Evolutionary conservation across 2,113 vertebrate species (phyloP).

Genomic region (Macaca fascicularis): DNA sequence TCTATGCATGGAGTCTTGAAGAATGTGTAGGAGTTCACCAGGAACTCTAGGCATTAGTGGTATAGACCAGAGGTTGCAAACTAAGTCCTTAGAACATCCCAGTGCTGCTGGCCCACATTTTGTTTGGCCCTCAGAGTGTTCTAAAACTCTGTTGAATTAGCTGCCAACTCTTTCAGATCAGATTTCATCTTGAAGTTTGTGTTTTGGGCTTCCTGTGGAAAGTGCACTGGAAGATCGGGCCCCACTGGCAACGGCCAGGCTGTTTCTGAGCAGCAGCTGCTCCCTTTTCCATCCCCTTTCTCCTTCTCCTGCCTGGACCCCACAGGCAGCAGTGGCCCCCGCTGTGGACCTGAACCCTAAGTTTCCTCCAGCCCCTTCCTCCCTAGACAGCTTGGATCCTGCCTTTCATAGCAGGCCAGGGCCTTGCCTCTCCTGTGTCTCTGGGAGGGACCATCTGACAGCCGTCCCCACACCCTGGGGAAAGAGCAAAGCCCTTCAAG

Average conservation of each 20-base stretch:
- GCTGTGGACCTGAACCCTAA: neutral
- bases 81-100: neutral
- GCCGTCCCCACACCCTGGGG: neutral
- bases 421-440: neutral
- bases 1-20: neutral
- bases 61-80: neutral
- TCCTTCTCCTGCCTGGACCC: neutral
- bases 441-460: neutral
- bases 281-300: rapidly evolving
- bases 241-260: neutral
- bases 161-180: neutral
- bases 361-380: neutral
- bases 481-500: neutral
- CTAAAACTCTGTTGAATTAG: neutral
- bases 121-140: neutral
- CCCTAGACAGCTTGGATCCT: neutral
- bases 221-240: neutral
- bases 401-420: neutral
- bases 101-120: rapidly evolving
- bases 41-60: neutral
- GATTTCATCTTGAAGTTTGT: neutral
- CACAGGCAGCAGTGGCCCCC: neutral
- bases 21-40: neutral
- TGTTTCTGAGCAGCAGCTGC: rapidly evolving
- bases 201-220: neutral